These are phyloP conservation scores for Trichonephila clavata DNA, from an alignment of 1,140 invertebrate species.

Conservation along the genomic window DNA sequence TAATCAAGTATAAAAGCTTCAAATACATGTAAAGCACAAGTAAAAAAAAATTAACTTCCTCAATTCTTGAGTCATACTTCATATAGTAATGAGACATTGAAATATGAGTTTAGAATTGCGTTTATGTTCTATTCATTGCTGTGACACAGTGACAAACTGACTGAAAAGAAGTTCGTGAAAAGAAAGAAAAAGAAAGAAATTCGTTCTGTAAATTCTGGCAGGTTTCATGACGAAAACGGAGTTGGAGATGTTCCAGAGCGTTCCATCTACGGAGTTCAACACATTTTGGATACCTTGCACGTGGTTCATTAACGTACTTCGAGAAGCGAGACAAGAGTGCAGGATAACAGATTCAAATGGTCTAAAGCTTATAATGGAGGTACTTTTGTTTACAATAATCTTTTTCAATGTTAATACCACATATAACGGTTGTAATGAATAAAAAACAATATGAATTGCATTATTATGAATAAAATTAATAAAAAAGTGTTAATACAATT, in stretches of 20 bases:
- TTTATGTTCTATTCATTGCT: constrained; percentile 34
- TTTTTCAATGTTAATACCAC: not conserved
- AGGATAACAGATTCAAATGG: constrained; percentile 84
- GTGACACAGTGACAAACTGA: constrained; percentile 22
- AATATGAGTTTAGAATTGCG: constrained; percentile 14
- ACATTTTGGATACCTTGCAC: constrained; percentile 87
- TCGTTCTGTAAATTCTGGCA: constrained; percentile 78
- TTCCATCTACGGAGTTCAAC: constrained; percentile 86
- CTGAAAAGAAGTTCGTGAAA: not conserved
- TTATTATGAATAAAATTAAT: no score
- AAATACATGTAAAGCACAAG: no score
- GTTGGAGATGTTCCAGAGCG: constrained; percentile 84
- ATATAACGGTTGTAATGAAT: no score
- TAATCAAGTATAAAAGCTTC: no score
- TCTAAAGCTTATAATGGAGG: constrained; percentile 87
- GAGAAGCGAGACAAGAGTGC: constrained; percentile 83
- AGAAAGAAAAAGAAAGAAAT: not conserved
- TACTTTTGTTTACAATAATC: constrained; percentile 77
- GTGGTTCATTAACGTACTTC: constrained; percentile 85
- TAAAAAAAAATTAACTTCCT: no score
- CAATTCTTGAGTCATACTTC: not conserved
- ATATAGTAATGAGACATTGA: constrained; percentile 42
- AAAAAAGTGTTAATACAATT: not conserved
- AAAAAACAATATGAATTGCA: no score
- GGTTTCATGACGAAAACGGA: constrained; percentile 86